Base-by-base conservation (phyloP, 2,888 invertebrate genomes). In the Leucoptera coffeella region DNA sequence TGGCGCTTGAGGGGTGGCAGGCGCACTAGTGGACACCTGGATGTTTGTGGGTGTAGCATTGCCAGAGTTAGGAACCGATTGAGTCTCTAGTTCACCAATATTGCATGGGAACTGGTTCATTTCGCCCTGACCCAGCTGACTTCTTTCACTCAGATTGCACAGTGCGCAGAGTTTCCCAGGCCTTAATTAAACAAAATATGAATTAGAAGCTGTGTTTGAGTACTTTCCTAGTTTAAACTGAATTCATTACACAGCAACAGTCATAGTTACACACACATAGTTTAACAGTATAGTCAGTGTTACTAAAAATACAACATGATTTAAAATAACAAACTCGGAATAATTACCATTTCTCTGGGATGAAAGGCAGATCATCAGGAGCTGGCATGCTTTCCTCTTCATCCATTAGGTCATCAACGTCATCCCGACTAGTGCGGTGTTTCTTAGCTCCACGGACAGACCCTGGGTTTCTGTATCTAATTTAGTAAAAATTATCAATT, bases 61-160 rank as follows among this genome's bases (percentile, higher is more conserved):
- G 14, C 56, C 47, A 17, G 51, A 38, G 35, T 45, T 36, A 32
- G 44, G 22, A 30, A 49, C 39, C 4, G 40, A 28, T 1, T 30
- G 6, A 11, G 15, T 60, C 3, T 60, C 64, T 1, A 51, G 51
- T 14, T 59, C 64, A n/a, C 38, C 44, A n/a, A 58, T 41, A 25
- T 41, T 54, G 32, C 62, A 62, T 3, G 40, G 26, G 23, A 60
- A 35, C 50, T 85, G 78, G 30, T 85, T 58, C 71, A 94, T 75
- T 47, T 90, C 89, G 2, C 94, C 93, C 56, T 95, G 95, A 1
- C 95, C 95, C 22, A 95, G 67, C 47, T 91, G 87, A 71, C 92
- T 94, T 37, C 87, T 78, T 56, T 94, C 93, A 23, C 88, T 85
- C 40, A 94, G 75, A 62, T 91, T 91, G 58, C 95, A 95, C 30